phyloP scores from a whole-genome alignment of 30 jellyfish, hydroid and myxozoan species.

The Aurelia sp. region DNA sequence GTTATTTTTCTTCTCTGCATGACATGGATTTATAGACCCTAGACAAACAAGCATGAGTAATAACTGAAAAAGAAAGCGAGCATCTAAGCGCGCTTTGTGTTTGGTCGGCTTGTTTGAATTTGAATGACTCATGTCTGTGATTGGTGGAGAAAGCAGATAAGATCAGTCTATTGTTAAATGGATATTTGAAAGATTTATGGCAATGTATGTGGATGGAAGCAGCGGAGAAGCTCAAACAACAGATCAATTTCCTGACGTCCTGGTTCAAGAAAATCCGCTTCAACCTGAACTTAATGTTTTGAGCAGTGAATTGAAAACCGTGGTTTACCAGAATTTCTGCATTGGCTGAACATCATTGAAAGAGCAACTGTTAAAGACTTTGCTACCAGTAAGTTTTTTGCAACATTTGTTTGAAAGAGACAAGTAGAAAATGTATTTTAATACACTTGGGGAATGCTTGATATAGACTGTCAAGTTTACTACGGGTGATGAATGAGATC shows the following conservation, averaged over 20 bases:
- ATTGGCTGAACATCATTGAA: not conserved
- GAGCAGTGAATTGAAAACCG: not conserved
- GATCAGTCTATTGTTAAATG: conserved; percentile 30
- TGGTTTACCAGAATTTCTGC: not conserved
- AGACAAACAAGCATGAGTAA: conserved; percentile 72
- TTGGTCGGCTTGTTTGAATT: conserved; percentile 47
- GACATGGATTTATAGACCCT: conserved; percentile 18
- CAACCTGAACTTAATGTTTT: not conserved
- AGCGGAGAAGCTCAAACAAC: conserved; percentile 15
- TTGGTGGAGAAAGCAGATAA: conserved; percentile 20
- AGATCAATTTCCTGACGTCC: conserved; percentile 1
- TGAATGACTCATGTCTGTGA: conserved; percentile 60
- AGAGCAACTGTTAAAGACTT: too few species aligned
- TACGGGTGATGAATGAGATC: too few species aligned
- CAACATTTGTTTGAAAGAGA: too few species aligned
- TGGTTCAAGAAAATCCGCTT: not conserved
- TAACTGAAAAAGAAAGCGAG: conserved; percentile 35
- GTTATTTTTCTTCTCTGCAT: conserved; percentile 33
- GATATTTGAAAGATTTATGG: conserved; percentile 15
- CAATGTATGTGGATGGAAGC: conserved; percentile 22
- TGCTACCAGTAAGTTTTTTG: too few species aligned
- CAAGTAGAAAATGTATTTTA: too few species aligned
- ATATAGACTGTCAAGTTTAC: too few species aligned
- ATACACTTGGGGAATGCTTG: too few species aligned
- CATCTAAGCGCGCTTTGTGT: conserved; percentile 43